These are phyloP conservation scores for Trachelus troglodyta DNA, from an alignment of 2,888 invertebrate genomes.

Conservation along the genomic window DNA sequence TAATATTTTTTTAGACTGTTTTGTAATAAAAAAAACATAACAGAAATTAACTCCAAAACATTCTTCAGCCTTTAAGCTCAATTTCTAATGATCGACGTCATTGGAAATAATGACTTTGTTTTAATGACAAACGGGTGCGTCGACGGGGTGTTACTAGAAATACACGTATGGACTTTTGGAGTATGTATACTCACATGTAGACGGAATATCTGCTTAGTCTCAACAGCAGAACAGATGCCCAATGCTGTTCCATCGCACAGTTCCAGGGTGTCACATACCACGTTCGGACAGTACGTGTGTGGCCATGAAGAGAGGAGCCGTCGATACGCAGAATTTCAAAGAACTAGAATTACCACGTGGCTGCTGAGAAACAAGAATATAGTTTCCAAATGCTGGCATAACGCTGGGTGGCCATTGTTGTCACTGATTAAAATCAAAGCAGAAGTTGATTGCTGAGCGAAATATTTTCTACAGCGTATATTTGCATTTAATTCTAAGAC, in stretches of 20 bases:
- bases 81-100: background rate
- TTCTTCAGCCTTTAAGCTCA: too few species aligned
- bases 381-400: background rate
- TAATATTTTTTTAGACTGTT: too few species aligned
- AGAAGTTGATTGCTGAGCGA: too few species aligned
- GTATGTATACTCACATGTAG: background rate
- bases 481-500: background rate
- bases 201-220: conserved; percentile 50
- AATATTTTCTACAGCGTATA: too few species aligned
- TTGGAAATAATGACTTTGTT: background rate
- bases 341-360: background rate
- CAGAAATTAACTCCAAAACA: too few species aligned
- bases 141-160: background rate
- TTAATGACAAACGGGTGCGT: background rate
- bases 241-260: conserved; percentile 28
- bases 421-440: background rate
- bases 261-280: conserved; percentile 40
- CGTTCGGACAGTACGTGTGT: conserved; percentile 30
- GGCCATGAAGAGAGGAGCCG: conserved; percentile 22
- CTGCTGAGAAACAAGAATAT: background rate
- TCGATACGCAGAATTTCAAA: background rate
- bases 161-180: background rate
- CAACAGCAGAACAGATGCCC: conserved; percentile 52
- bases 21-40: too few species aligned
- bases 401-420: background rate